Base-by-base conservation (phyloP, 2,797 vertebrate genomes). In the Oophaga sylvatica region DNA sequence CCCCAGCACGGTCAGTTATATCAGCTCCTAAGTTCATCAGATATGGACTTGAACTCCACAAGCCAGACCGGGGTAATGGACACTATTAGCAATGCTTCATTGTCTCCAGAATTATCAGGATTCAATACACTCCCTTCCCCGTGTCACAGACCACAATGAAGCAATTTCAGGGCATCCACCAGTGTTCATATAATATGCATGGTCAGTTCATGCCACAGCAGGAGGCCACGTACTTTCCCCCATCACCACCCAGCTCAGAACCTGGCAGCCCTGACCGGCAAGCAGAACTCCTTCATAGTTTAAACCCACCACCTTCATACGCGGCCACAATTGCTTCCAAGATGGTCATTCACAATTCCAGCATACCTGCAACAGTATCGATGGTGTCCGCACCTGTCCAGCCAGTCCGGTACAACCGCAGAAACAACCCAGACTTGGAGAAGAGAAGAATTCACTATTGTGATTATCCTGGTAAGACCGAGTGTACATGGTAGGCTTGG, bases 371-470 rank as follows among this genome's bases (percentile, higher is more conserved):
- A 0, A 86, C 95, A 0, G 93, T 97, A 88, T 95, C 96, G 9
- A 95, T 95, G 89, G 92, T 94, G 88, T 94, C 95, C 1, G 96
- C 95, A 83, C 93, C 93, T 0, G 93, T 96, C 89, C 94, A 94
- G 0, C 91, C 95, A 1, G 92, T 93, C 81, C 96, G 95, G 90
- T 97, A 96, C 92, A 98, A 97, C 90, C 95, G 97, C 70, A 96
- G 97, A 93, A 99, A 96, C 92, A 99, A 99, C 91, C 97, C 98
- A 0, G 98, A 99, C 91, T 92, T 99, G 92, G 98, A 99, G 93
- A 98, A 98, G 90, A 94, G 98, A 62, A 95, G 98, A 82, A 98
- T 99, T 92, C 98, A 99, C 93, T 97, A 98, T 96, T 99, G 98
- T 92, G 96, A 97, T 83, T 97, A 98, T 80, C 96, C 96, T 85